These are phyloP conservation scores for Halocynthia aurantium DNA, from an alignment of 23 tunicate genomes.

Conservation along the genomic window DNA sequence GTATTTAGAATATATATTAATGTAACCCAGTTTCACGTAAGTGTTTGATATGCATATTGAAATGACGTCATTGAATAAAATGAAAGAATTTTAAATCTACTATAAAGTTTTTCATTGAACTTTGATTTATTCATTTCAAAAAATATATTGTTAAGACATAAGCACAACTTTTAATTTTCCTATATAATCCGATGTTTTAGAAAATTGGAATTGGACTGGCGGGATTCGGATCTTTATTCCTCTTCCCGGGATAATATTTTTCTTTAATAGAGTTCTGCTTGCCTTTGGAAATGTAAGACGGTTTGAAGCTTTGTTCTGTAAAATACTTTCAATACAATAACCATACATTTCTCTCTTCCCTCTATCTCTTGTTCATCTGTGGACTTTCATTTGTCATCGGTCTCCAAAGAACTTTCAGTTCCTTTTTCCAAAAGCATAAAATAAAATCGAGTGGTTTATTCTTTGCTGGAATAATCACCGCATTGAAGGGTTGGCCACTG, in stretches of 20 bases:
- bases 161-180: neutral
- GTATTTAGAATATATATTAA: no score
- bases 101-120: neutral
- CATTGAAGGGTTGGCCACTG: slow-evolving; percentile 90
- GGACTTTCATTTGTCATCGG: slow-evolving; percentile 94
- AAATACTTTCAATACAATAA: neutral
- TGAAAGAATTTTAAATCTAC: no score
- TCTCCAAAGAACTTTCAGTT: slow-evolving; percentile 78
- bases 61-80: neutral
- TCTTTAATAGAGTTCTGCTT: slow-evolving; percentile 89
- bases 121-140: neutral
- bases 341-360: neutral
- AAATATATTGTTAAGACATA: neutral
- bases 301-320: neutral
- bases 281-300: slow-evolving; percentile 95
- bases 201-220: slow-evolving; percentile 95
- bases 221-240: slow-evolving; percentile 88
- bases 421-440: slow-evolving; percentile 91
- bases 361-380: slow-evolving; percentile 73
- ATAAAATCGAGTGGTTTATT: slow-evolving; percentile 85
- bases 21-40: no score
- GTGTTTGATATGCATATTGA: neutral
- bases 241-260: slow-evolving; percentile 87
- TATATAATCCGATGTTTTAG: no score
- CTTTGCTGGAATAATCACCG: slow-evolving; percentile 86